Percentiles rank a stretch among this genome's conserved stretches.
Evolutionary conservation across 2,113 vertebrate genomes (phyloP).

Genomic region (Trinectes maculatus): DNA sequence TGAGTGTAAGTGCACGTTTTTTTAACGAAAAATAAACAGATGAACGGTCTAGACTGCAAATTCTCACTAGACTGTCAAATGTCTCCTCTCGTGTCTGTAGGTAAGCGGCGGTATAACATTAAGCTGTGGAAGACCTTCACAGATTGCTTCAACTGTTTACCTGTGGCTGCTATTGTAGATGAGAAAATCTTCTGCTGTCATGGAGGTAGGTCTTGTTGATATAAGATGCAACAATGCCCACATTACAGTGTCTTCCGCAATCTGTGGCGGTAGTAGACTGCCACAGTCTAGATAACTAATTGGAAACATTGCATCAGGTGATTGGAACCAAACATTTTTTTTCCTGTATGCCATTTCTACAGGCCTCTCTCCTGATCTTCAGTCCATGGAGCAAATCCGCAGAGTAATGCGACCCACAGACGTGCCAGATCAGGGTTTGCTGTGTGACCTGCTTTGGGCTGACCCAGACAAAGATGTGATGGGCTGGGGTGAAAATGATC

Average conservation of each 20-base stretch:
- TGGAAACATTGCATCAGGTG: neutral
- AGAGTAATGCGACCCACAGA: slow-evolving; percentile 97
- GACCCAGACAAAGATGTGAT: slow-evolving; percentile 94
- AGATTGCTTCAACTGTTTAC: slow-evolving; percentile 87
- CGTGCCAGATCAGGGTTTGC: slow-evolving; percentile 86
- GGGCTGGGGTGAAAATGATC: slow-evolving; percentile 86
- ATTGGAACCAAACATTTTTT: neutral
- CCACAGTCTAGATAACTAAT: no score
- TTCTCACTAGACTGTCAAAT: neutral
- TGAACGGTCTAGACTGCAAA: neutral
- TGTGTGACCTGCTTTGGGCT: slow-evolving; percentile 94
- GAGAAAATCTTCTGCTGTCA: slow-evolving; percentile 88
- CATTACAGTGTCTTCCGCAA: no score
- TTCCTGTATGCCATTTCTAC: neutral
- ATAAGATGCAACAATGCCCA: no score
- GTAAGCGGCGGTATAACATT: slow-evolving; percentile 85
- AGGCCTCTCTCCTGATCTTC: slow-evolving; percentile 85
- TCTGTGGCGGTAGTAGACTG: no score
- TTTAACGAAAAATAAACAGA: fast-evolving
- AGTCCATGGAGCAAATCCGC: slow-evolving; percentile 90
- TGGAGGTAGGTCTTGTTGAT: slow-evolving; percentile 76
- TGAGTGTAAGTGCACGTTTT: slow-evolving; percentile 75
- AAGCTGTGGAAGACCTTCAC: slow-evolving; percentile 87
- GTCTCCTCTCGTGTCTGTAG: slow-evolving; percentile 35
- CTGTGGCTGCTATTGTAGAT: slow-evolving; percentile 85